Evolutionary conservation across 2,113 vertebrate species (phyloP).

Genomic region (Tauraco erythrolophus): DNA sequence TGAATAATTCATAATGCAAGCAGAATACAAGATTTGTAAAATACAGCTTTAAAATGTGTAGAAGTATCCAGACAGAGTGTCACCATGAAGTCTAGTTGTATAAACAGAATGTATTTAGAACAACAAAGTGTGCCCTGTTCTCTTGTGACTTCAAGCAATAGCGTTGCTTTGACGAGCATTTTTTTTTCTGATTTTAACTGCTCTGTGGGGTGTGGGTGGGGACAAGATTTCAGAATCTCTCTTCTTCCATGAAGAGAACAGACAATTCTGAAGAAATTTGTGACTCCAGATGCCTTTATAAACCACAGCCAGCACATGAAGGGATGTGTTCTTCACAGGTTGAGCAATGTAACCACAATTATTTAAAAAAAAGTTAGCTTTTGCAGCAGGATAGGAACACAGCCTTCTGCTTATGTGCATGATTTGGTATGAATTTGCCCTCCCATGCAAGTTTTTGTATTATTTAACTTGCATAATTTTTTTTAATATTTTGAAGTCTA

Average conservation of each 20-base stretch:
- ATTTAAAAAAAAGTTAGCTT: neutral
- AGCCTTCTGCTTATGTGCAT: neutral
- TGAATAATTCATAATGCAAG: neutral
- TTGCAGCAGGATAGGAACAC: neutral
- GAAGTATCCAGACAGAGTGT: neutral
- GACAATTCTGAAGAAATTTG: neutral
- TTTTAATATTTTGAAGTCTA: neutral
- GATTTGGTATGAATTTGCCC: neutral
- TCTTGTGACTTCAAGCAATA: neutral
- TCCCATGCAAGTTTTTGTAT: neutral
- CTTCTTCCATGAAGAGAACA: neutral
- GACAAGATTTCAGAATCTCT: neutral
- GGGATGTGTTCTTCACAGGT: neutral
- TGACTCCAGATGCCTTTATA: neutral
- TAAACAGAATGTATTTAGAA: neutral
- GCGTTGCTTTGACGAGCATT: neutral
- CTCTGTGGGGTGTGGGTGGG: neutral
- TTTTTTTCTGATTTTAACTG: neutral
- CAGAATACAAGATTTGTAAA: neutral
- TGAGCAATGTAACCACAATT: neutral
- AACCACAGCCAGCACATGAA: neutral
- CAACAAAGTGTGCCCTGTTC: rapidly evolving
- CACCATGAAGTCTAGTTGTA: neutral
- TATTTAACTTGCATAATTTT: neutral
- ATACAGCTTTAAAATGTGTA: neutral